Conservation (phyloP, 2,888 invertebrate genomes). For the Slavum lentiscoides region DNA sequence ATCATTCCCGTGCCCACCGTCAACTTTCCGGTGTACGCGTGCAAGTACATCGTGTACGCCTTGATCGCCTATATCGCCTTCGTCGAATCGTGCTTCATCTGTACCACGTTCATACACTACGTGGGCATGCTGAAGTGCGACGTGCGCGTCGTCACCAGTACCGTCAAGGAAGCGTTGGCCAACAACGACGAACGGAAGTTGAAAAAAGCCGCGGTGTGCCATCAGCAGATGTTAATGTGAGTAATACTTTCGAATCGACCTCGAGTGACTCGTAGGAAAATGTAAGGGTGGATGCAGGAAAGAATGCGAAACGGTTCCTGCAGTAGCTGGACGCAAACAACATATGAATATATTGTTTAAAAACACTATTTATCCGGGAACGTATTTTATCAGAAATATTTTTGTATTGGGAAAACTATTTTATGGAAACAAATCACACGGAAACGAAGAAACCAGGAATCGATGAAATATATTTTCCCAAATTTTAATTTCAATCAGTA, state of each 20-base stretch:
- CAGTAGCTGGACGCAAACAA: too few species aligned
- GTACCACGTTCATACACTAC: background rate
- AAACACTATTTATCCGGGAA: too few species aligned
- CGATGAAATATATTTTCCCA: too few species aligned
- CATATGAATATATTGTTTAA: too few species aligned
- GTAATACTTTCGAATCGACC: background rate
- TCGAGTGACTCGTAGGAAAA: too few species aligned
- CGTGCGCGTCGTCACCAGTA: background rate
- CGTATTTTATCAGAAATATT: too few species aligned
- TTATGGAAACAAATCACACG: too few species aligned
- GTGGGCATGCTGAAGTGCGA: background rate
- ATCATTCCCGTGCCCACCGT: background rate
- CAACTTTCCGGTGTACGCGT: background rate
- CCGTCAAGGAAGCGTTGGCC: background rate
- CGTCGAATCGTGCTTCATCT: background rate
- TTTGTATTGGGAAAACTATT: too few species aligned
- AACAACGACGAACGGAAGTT: background rate
- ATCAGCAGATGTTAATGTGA: background rate
- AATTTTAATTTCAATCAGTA: too few species aligned
- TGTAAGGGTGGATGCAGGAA: too few species aligned
- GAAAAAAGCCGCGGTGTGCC: background rate
- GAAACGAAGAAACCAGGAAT: too few species aligned
- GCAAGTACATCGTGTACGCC: background rate
- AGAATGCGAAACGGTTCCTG: too few species aligned
- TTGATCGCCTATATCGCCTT: slow-evolving; percentile 11